These are phyloP conservation scores for Hypercompe scribonia DNA, from an alignment of 2,888 invertebrate genomes.

Conservation along the genomic window DNA sequence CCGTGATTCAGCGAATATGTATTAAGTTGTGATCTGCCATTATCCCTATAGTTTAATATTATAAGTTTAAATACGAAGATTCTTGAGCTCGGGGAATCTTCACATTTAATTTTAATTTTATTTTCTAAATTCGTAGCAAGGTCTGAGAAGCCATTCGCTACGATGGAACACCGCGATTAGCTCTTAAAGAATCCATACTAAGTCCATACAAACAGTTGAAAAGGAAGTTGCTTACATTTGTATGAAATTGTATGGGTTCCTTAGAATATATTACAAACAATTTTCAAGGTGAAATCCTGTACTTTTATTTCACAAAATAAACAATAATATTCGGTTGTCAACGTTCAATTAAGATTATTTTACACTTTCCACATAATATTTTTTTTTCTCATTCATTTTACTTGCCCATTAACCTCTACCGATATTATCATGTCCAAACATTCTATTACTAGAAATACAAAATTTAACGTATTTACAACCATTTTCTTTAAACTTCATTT, in stretches of 20 bases:
- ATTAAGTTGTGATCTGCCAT: constrained; percentile 85
- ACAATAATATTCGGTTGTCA: constrained; percentile 66
- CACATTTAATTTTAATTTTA: constrained; percentile 70
- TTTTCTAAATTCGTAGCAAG: constrained; percentile 68
- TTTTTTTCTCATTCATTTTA: constrained; percentile 63
- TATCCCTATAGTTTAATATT: constrained; percentile 76
- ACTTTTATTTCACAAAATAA: constrained; percentile 50
- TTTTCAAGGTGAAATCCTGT: constrained; percentile 56
- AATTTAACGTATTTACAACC: constrained; percentile 87
- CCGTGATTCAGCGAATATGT: constrained; percentile 80
- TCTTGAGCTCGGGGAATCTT: constrained; percentile 83
- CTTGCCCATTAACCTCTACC: constrained; percentile 71
- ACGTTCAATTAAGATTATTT: constrained; percentile 68
- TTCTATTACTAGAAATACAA: constrained; percentile 86
- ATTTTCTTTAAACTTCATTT: constrained; percentile 71
- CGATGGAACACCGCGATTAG: constrained; percentile 46
- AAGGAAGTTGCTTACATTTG: constrained; percentile 84
- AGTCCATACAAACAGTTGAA: constrained; percentile 81
- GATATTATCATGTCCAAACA: constrained; percentile 78
- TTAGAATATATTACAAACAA: constrained; percentile 45
- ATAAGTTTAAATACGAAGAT: constrained; percentile 76
- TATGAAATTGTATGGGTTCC: constrained; percentile 81
- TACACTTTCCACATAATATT: constrained; percentile 66
- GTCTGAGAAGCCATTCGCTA: constrained; percentile 51
- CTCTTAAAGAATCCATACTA: constrained; percentile 75